phyloP scores from a whole-genome alignment of 2,113 vertebrate species.

The Alces alces region DNA sequence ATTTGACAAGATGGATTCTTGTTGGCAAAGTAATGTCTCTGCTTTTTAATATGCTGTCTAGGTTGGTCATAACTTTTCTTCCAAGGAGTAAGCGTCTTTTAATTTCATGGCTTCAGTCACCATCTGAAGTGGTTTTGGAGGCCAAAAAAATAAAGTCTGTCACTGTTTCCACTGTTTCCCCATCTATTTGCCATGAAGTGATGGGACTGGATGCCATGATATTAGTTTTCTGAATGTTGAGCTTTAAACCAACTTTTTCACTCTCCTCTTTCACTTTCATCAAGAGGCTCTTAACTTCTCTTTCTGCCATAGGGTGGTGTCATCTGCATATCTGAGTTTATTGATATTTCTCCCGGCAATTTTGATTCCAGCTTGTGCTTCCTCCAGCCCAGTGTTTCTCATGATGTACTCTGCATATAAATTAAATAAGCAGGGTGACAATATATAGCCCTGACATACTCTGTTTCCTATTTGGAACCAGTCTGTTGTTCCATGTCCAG shows the following conservation, averaged over 20 bases:
- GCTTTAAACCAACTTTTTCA: background rate
- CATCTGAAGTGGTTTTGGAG: background rate
- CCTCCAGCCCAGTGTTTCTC: background rate
- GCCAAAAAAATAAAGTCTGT: accelerated
- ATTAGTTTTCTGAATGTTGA: background rate
- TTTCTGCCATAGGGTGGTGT: background rate
- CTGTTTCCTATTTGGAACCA: background rate
- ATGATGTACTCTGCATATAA: background rate
- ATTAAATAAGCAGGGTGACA: background rate
- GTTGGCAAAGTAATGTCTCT: background rate
- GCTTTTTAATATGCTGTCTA: background rate
- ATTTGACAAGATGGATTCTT: background rate
- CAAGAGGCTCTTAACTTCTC: background rate
- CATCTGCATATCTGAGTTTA: background rate
- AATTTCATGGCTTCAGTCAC: background rate
- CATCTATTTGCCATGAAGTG: background rate
- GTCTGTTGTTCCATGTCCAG: background rate
- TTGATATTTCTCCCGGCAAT: background rate
- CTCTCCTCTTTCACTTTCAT: background rate
- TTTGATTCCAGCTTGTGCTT: background rate
- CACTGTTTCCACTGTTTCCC: background rate
- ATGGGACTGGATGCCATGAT: background rate
- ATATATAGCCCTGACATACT: background rate
- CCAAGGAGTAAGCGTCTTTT: background rate
- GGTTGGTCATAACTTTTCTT: background rate